Evolutionary conservation across 1,140 invertebrate species (phyloP), one percentile per base, ranked within the genome.

Genomic region (Neodiprion fabricii): DNA sequence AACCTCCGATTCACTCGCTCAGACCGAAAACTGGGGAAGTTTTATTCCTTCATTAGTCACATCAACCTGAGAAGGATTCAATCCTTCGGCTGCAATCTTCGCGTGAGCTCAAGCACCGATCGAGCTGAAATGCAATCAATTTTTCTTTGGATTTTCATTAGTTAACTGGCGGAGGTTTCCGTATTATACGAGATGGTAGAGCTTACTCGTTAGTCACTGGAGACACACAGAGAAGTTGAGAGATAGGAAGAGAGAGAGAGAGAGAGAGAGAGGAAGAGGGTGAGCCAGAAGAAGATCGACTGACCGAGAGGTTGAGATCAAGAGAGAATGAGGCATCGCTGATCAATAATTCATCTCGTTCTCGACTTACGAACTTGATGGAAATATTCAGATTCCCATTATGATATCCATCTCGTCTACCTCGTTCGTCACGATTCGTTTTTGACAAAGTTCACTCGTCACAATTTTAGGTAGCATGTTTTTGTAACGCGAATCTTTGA

Each of bases 21-120:
- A 61, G 53, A 12, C 7, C 8, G 53, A 61, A 61, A 61, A n/a
- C 11, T 11, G 53, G 77, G 74, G 76, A 67, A 70, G 75, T 84
- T 85, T 85, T 84, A 85, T 84, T 82, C 79, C 79, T 84, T 85
- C 82, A 83, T 85, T 85, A 85, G 83, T 83, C 80, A 84, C 79
- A 79, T 80, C 81, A 75, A 77, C 77, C 79, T 40, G n/a, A 61
- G 53, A 61, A 61, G 79, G 80, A 84, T 85, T 84, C 82, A 84
- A 84, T 84, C 83, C 75, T 79, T 11, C 67, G 17, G 67, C 17
- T 69, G 67, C 23, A 69, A 69, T 69, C 67, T 69, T 10, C 67
- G 67, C 9, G 40, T 23, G 23, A 69, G 17, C 67, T 47, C 72
- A 68, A 77, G 48, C 70, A 66, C 14, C 12, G 71, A 70, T 79